Percentiles rank a stretch among this genome's conserved stretches.
Evolutionary conservation across 2,797 vertebrate genomes (phyloP).

Genomic region (Hippoglossus hippoglossus): DNA sequence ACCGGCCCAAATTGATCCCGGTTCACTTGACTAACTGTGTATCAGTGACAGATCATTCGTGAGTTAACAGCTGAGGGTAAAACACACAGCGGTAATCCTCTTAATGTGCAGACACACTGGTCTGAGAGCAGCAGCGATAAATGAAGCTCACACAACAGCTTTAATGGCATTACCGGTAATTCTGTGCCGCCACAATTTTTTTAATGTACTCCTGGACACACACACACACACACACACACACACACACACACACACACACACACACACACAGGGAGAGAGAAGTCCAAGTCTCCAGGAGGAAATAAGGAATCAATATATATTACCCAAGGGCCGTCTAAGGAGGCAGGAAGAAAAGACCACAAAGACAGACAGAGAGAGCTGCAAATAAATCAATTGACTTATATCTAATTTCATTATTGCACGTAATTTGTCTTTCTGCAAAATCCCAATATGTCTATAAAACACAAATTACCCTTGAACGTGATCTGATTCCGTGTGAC

Average conservation of each 20-base stretch:
- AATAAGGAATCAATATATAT: constrained; percentile 74
- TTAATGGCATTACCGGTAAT: constrained; percentile 84
- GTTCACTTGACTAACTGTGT: constrained; percentile 64
- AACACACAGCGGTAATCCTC: constrained; percentile 73
- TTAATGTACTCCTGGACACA: constrained; percentile 71
- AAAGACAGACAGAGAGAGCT: constrained; percentile 44
- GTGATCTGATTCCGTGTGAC: constrained; percentile 34
- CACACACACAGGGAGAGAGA: constrained; percentile 16
- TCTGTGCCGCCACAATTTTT: constrained; percentile 69
- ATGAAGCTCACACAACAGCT: constrained; percentile 62
- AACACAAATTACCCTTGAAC: constrained; percentile 27
- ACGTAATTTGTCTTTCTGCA: constrained; percentile 2
- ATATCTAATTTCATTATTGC: constrained; percentile 44
- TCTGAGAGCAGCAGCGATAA: constrained; percentile 58
- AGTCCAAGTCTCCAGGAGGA: constrained; percentile 67
- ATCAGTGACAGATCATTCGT: constrained; percentile 73
- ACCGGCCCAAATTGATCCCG: constrained; percentile 56
- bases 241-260: constrained; percentile 11
- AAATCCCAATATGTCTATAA: neutral
- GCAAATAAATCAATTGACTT: constrained; percentile 54
- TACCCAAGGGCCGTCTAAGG: constrained; percentile 61
- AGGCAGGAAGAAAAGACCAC: constrained; percentile 59
- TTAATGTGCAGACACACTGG: constrained; percentile 66
- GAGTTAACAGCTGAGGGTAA: constrained; percentile 71
- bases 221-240: constrained; percentile 15